Base-by-base conservation (phyloP, 2,888 invertebrate species). In the Patella pellucida region DNA sequence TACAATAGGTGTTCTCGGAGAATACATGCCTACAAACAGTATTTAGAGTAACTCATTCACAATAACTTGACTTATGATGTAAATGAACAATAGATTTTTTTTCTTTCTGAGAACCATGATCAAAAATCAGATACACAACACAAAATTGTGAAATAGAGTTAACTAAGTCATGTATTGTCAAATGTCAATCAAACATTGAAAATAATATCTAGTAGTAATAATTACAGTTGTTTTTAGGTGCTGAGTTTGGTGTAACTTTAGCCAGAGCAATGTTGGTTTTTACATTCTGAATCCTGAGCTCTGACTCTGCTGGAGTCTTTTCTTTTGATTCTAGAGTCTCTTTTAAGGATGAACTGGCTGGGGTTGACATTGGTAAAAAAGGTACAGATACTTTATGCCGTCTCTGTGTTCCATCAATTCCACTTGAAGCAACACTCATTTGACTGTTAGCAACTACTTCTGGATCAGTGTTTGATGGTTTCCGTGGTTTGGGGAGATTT, bases 341-440 rank as follows among this genome's bases (percentile, higher is more conserved):
- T 68, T 51, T 12, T 52, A 51, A 15, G 68, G 52, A 68, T 67
- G 27, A 52, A 19, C 76, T 79, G 52, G 80, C 79, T 56, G 81
- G 81, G 5, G 80, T 75, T 27, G 71, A 72, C 85, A 86, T 85
- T 27, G 81, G 79, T 16, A 81, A 74, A 73, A 74, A 71, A 11
- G 85, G 86, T 41, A 86, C 80, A 69, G 86, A 86, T 3, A 81
- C 80, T 77, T 85, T 85, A 54, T 52, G 54, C 16, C 77, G 74
- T n/a, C 16, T 62, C 19, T 71, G 69, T n/a, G 71, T 56, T 16
- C 52, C 4, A 11, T 56, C n/a, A 15, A 4, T 15, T 23, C 16
- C n/a, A 51, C 71, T 67, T 71, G 62, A 62, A 19, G 62, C 62
- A 15, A 62, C 62, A 62, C 62, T 62, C 62, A 62, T 62, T 19